Base-by-base conservation (phyloP, 2,113 vertebrate genomes). In the Drymodes brunneopygia region DNA sequence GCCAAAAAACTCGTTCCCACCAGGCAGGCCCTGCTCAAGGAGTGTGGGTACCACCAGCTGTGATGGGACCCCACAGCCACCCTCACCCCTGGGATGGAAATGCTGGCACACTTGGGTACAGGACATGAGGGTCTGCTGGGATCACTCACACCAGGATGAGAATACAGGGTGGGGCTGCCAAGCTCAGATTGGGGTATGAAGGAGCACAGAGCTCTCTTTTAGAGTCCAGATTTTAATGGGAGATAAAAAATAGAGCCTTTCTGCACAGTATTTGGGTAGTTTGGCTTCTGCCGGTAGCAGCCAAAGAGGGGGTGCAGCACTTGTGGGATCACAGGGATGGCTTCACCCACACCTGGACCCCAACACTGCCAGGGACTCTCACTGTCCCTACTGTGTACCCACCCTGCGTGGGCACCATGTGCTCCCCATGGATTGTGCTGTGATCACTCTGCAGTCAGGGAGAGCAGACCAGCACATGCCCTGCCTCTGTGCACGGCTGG, bases 321-420 rank as follows among this genome's bases (percentile, higher is more conserved):
- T 38, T 8, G 0, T 33, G 50, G 80, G 29, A 38, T 7, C 22
- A 4, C 0, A 0, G 45, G 28, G 9, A 16, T 2, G 2, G 25
- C 18, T 78, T 65, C 60, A 54, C 18, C 7, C 78, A 18, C 13
- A 20, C 50, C 31, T 10, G 51, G 38, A 10, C 38, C 31, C 50
- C 28, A 15, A 1, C 50, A 29, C 9, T 11, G 1, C 12, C 6
- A 3, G 24, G 12, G 44, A 16, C 54, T 4, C 3, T 5, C 1
- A 1, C 0, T 3, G 17, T 3, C 27, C 36, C 51, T 40, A 2
- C 11, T 0, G 0, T 33, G 67, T 4, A 13, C n/a, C 25, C 38
- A 23, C 33, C 21, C 47, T 25, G 16, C 0, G 4, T 7, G 25
- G 14, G 65, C 51, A 27, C 51, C 0, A 6, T 16, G 66, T 22